These are phyloP conservation scores for Huso huso DNA, from an alignment of 2,797 vertebrate species.

Conservation along the genomic window DNA sequence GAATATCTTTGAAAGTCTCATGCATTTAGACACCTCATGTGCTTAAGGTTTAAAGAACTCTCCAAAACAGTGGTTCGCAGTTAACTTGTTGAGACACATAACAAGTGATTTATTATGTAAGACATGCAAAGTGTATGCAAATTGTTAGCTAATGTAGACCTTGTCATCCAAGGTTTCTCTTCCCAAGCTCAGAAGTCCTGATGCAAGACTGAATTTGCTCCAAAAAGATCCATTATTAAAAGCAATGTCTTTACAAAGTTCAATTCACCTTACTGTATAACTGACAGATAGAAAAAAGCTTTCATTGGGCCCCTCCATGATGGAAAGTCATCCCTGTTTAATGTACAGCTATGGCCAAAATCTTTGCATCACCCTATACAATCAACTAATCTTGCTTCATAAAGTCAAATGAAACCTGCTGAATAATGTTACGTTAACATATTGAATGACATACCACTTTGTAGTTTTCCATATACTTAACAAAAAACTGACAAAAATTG, in stretches of 20 bases:
- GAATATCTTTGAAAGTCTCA: slow-evolving; percentile 20
- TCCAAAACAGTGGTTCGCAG: not conserved
- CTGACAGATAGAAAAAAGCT: slow-evolving; percentile 23
- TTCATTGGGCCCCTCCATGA: slow-evolving; percentile 16
- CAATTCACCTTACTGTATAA: slow-evolving; percentile 12
- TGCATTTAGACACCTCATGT: slow-evolving; percentile 18
- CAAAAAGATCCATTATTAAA: slow-evolving; percentile 20
- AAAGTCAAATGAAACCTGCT: too few relatives aligned
- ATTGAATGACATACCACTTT: too few relatives aligned
- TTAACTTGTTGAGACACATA: slow-evolving; percentile 19
- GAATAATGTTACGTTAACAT: too few relatives aligned
- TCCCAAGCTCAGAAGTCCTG: slow-evolving; percentile 26
- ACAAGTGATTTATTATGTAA: slow-evolving; percentile 26
- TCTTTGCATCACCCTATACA: too few relatives aligned
- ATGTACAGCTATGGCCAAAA: too few relatives aligned
- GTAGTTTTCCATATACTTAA: too few relatives aligned
- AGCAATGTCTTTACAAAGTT: slow-evolving; percentile 25
- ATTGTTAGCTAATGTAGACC: slow-evolving; percentile 22
- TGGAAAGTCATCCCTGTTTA: slow-evolving; percentile 1
- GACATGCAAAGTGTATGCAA: slow-evolving; percentile 44
- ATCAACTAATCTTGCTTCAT: too few relatives aligned
- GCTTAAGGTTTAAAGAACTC: too few relatives aligned
- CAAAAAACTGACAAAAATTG: too few relatives aligned
- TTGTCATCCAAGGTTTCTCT: slow-evolving; percentile 28
- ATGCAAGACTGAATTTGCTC: slow-evolving; percentile 14